Base-by-base conservation (phyloP, 2,888 invertebrate genomes). In the Himalopsyche kuldschensis region DNA sequence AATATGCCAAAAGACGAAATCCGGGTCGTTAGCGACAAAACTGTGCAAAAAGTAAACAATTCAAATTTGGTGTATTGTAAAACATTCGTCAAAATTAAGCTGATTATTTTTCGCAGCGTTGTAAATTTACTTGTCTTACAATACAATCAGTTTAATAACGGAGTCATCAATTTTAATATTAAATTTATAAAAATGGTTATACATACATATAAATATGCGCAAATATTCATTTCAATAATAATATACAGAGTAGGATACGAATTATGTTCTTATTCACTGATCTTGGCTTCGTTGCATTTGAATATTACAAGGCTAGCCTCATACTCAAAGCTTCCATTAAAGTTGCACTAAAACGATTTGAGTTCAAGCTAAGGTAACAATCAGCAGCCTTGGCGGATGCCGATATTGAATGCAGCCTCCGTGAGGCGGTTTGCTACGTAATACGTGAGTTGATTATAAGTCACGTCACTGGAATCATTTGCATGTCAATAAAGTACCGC, bases 321-420 rank as follows among this genome's bases (percentile, higher is more conserved):
- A 75, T 41, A 46, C 55, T 80, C 80, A 83, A 83, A 80, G 83
- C 83, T 31, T 32, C 77, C 69, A 83, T 83, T 83, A 76, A 83
- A 80, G 76, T 55, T 55, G 55, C 55, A 55, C 55, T 55, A 55
- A 55, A 55, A 55, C 83, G 83, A 82, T 79, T 75, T 79, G 46
- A 78, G 41, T 55, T 55, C 55, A 24, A 55, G 55, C 55, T 24
- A 55, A 55, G 55, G 55, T 55, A 79, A 83, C 79, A 83, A 83
- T 83, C 83, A 76, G 47, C 83, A 48, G 79, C 83, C 79, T 83
- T 83, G 76, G 79, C 79, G 35, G 83, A 76, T 32, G 55, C 55
- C 55, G 24, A 55, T 55, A 55, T 55, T 55, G 20, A 55, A 55
- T 55, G 55, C 55, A 55, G 55, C 55, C 24, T 55, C 24, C 55